Evolutionary conservation across 1,140 invertebrate species (phyloP).

Genomic region (Neodiprion lecontei): DNA sequence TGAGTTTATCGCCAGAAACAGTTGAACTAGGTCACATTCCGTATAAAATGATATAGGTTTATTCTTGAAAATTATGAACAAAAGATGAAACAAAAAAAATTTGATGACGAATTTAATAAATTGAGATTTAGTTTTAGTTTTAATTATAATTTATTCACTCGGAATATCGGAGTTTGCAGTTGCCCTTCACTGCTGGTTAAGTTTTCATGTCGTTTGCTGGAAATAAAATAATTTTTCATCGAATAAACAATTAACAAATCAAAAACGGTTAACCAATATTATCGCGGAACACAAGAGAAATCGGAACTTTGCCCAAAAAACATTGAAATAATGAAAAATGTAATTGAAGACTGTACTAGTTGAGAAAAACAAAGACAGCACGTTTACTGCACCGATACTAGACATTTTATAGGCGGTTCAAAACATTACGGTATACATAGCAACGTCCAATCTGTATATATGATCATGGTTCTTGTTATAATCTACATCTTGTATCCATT

Average conservation of each 20-base stretch:
- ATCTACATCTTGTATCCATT: not conserved
- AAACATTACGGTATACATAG: not conserved
- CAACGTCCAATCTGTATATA: not conserved
- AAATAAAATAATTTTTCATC: no score
- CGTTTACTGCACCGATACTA: not conserved
- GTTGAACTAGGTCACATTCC: not conserved
- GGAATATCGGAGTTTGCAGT: not conserved
- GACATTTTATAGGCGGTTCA: not conserved
- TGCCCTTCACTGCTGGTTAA: not conserved
- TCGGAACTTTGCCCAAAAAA: not conserved
- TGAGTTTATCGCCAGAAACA: not conserved
- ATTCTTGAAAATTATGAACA: not conserved
- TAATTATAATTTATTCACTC: slow-evolving; percentile 2
- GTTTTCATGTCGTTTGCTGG: no score
- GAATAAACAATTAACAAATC: no score
- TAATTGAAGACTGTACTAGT: not conserved
- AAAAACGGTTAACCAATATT: no score
- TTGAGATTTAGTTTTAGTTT: no score
- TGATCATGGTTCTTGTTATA: not conserved
- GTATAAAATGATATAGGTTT: not conserved
- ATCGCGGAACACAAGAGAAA: not conserved
- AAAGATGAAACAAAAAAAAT: not conserved
- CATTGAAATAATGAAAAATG: not conserved
- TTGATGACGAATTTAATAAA: no score
- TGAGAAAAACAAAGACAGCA: no score